Evolutionary conservation across 2,888 invertebrate genomes (phyloP).

Genomic region (Drosophila meridiana): DNA sequence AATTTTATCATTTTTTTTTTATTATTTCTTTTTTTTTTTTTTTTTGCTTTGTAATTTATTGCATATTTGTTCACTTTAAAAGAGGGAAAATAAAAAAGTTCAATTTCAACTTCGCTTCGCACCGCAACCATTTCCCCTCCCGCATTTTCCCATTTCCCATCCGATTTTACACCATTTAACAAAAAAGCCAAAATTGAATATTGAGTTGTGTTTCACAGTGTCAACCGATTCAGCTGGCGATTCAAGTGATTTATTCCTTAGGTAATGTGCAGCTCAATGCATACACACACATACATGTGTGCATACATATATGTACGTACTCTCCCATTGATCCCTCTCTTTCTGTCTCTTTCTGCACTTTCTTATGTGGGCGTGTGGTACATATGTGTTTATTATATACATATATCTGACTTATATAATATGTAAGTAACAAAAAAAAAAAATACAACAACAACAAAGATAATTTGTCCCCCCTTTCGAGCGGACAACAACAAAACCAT

Average conservation of each 20-base stretch:
- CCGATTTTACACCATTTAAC: neutral
- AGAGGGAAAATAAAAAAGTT: slow-evolving; percentile 21
- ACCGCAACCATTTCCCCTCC: neutral
- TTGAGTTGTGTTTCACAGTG: slow-evolving; percentile 61
- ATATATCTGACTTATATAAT: slow-evolving; percentile 19
- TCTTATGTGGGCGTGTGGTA: slow-evolving; percentile 24
- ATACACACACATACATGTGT: slow-evolving; percentile 24
- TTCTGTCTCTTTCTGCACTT: slow-evolving; percentile 1
- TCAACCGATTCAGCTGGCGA: slow-evolving; percentile 38
- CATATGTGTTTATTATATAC: slow-evolving; percentile 36
- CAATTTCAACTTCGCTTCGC: slow-evolving; percentile 30
- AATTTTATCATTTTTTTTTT: slow-evolving; percentile 20
- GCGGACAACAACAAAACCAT: slow-evolving; percentile 29
- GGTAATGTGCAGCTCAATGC: slow-evolving; percentile 52
- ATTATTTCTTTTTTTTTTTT: slow-evolving; percentile 19
- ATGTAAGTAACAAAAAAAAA: slow-evolving; percentile 24
- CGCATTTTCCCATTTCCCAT: neutral
- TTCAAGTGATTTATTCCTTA: slow-evolving; percentile 68
- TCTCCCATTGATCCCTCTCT: neutral
- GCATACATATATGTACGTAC: neutral
- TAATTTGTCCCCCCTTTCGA: slow-evolving; percentile 2
- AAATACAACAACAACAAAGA: slow-evolving; percentile 22
- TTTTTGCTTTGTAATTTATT: slow-evolving; percentile 64
- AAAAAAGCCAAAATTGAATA: slow-evolving; percentile 54
- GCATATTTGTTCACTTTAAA: slow-evolving; percentile 44